Base-by-base conservation (phyloP, 1,140 invertebrate species). In the Parapsyche elsis region DNA sequence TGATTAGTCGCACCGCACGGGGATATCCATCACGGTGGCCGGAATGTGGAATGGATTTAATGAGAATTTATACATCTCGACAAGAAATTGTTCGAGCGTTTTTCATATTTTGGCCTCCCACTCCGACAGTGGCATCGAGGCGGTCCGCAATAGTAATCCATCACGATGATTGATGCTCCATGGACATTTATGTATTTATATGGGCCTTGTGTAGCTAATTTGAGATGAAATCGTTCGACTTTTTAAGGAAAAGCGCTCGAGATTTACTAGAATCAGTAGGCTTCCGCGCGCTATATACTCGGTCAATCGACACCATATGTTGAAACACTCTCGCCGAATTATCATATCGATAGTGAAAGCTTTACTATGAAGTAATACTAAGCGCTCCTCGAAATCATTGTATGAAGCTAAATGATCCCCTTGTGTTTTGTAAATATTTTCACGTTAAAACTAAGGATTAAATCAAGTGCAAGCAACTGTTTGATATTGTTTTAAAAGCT, bases 111-210 rank as follows among this genome's bases (percentile, higher is more conserved):
- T 44, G 38, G 9, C 59, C 76, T n/a, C 5, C 49, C 49, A 14
- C 16, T 16, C 12, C 12, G 49, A 75, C 73, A 75, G 57, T 75
- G 73, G 73, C 73, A 75, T 77, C 75, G 24, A n/a, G 57, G n/a
- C 75, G 57, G 46, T 30, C 57, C 7, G 24, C 0, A 77, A 77
- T 77, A 53, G 75, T 64, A 64, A 77, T 77, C 75, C 75, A 77
- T 77, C 75, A 77, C 12, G 9, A 64, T 77, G 75, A 77, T 77
- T 77, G 75, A 77, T 77, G 75, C 38, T 77, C 0, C 26, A 64
- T 38, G 75, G 53, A 77, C 75, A 64, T 67, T 77, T 77, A 64
- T 77, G 73, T 53, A 75, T 75, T 75, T 75, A 57, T 75, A 75
- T 73, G 71, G 71, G n/a, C 24, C 64, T 21, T 75, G 45, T 75